Percentiles rank a stretch among this genome's conserved stretches.
phyloP scores from a whole-genome alignment of 2,113 vertebrate genomes.

The Tringa solitaria region DNA sequence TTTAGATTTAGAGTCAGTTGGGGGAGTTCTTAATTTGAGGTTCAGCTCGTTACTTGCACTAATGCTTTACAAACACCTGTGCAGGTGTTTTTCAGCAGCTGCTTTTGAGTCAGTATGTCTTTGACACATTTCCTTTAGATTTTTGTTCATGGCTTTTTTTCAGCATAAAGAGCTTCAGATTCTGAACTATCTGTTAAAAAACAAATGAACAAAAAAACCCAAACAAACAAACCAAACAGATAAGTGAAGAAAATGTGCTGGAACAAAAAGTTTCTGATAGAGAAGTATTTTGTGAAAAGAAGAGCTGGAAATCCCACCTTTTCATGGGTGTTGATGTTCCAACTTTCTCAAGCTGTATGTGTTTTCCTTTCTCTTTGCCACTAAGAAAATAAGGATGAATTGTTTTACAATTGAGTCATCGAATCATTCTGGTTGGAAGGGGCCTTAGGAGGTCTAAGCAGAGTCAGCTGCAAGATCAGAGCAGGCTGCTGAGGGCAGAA shows the following conservation, averaged over 20 bases:
- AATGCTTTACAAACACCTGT: not conserved
- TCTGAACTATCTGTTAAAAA: not conserved
- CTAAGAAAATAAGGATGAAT: not conserved
- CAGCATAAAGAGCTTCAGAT: not conserved
- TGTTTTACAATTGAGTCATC: not conserved
- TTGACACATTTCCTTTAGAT: not conserved
- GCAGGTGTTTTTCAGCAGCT: not conserved
- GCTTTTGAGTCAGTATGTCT: not conserved
- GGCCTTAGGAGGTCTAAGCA: not conserved
- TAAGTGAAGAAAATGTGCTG: not conserved
- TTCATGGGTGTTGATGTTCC: not conserved
- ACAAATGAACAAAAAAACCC: not conserved
- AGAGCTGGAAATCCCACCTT: not conserved
- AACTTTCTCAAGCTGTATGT: not conserved
- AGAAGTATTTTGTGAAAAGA: not conserved
- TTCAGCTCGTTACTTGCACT: not conserved
- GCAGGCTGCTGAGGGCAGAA: not conserved
- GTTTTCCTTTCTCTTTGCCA: not conserved
- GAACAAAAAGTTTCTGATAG: not conserved
- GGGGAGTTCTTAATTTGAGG: not conserved
- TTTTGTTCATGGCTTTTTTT: not conserved
- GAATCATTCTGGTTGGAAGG: not conserved
- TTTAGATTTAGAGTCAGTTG: not conserved
- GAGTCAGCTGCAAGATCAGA: not conserved
- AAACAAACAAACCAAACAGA: not conserved